Percentiles rank a stretch among this genome's conserved stretches.
Evolutionary conservation across 2,888 invertebrate species (phyloP).

Genomic region (Anticlea derivata): DNA sequence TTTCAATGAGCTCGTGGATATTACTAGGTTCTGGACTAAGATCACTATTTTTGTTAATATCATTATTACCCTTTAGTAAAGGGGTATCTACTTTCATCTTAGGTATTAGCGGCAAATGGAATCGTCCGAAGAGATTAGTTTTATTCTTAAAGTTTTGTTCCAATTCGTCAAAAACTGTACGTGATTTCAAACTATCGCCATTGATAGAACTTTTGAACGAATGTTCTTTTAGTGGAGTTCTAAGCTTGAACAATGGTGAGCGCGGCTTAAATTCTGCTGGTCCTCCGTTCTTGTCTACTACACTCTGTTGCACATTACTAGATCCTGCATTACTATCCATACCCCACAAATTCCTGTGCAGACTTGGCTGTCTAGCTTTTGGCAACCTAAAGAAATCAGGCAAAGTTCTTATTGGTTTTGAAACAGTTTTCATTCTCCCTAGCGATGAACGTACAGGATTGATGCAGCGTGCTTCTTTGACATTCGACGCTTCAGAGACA

Average conservation of each 20-base stretch:
- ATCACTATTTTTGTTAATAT: constrained; percentile 27
- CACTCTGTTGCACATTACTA: constrained; percentile 53
- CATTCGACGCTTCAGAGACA: constrained; percentile 55
- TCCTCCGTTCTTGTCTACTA: constrained; percentile 28
- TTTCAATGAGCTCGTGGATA: constrained; percentile 25
- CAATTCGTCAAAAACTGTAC: constrained; percentile 1
- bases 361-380: constrained; percentile 32
- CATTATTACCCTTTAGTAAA: constrained; percentile 1
- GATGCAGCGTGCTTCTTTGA: constrained; percentile 55
- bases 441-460: constrained; percentile 43
- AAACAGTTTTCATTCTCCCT: constrained; percentile 29
- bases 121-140: constrained; percentile 11
- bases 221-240: constrained; percentile 19
- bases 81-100: constrained; percentile 34
- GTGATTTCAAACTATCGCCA: neutral
- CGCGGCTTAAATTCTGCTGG: neutral
- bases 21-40: constrained; percentile 33
- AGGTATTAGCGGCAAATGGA: constrained; percentile 29
- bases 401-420: constrained; percentile 40
- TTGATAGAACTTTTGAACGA: neutral
- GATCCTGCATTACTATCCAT: constrained; percentile 55
- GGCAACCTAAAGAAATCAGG: constrained; percentile 45
- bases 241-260: constrained; percentile 1
- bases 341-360: constrained; percentile 46
- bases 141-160: constrained; percentile 12